Base-by-base conservation (phyloP, 2,888 invertebrate genomes). In the Crepidodera aurea region DNA sequence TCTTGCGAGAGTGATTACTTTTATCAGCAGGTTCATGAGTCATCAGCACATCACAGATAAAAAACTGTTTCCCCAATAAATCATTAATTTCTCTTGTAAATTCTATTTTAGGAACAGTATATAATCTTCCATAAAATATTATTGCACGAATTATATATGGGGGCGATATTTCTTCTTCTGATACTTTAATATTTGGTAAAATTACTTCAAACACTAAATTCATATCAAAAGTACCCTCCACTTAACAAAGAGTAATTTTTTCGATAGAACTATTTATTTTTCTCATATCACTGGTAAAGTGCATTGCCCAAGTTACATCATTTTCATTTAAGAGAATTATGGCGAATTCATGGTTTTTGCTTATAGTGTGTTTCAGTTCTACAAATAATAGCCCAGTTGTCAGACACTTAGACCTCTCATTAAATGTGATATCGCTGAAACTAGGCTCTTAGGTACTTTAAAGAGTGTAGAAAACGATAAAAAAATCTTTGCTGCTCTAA, bases 1-100 rank as follows among this genome's bases (percentile, higher is more conserved):
- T 87, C 68, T 86, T 86, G 78, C 88, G 86, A 82, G 90, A 90
- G 74, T 87, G 85, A 76, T 89, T 87, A 1, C 85, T 80, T 1
- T 84, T 80, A 74, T 84, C 84, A 3, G 87, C 84, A 54, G 88
- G 85, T 76, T 91, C 90, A 77, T 92, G 91, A 4, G 90, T 84
- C 73, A 89, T 86, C 50, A 91, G 71, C 58, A 88, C 85, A 75
- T 92, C 92, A 55, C 88, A 81, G 70, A 87, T 88, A 74, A 91
- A 90, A 77, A 87, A 89, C 0, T 86, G 83, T 57, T 82, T 82
- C 13, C 72, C 62, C 4, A 81, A 67, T 12, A 78, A 51, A 16
- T 66, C 59, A 13, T 71, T 56, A n/a, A 77, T 68, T 46, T 80
- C 71, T 59, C 82, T 79, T 27, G 66, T 67, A n/a, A 83, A 82